Base-by-base conservation (phyloP, 2,888 invertebrate species). In the Brachynemurus nebulosus region DNA sequence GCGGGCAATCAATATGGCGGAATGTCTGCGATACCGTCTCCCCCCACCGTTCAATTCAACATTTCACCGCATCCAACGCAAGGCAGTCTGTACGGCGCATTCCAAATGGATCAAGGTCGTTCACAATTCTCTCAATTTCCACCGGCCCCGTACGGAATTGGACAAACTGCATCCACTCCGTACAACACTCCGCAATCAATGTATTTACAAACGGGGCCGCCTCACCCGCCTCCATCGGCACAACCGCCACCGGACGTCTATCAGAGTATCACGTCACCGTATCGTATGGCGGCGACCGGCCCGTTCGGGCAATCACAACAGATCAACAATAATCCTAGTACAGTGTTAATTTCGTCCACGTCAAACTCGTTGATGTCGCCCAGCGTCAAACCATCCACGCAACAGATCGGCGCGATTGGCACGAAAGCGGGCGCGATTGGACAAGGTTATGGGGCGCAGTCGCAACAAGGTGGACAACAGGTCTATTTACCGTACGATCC, bases 331-430 rank as follows among this genome's bases (percentile, higher is more conserved):
- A 89, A 83, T 63, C 88, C 86, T 40, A 88, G 81, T 58, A 88
- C 89, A 14, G 85, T 91, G 54, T 76, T 91, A 55, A 90, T 90
- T 52, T 86, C 88, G 30, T 84, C 88, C 50, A 82, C 85, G 45
- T 84, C 88, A 47, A 89, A 88, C 64, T 85, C 85, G 25, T 70
- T 90, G 53, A 90, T 90, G 88, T 86, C 89, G 4, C 81, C 86
- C 27, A 82, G 83, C 47, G 86, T 88, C 42, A 90, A 89, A 58
- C 81, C 85, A 7, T 78, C 83, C 27, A 76, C 78, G 48, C 86
- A 86, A 63, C 79, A 80, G 55, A 83, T 88, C 53, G 86, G 86
- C 51, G 86, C 88, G 46, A 88, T 89, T 53, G 59, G 66, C 40
- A 74, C 74, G 5, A 76, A 76, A 58, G 71, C 67, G 11, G 66